A percentile compares a stretch with the other conserved stretches of the same genome.
Conservation (phyloP, 2,113 vertebrate genomes). For the Mugil cephalus region DNA sequence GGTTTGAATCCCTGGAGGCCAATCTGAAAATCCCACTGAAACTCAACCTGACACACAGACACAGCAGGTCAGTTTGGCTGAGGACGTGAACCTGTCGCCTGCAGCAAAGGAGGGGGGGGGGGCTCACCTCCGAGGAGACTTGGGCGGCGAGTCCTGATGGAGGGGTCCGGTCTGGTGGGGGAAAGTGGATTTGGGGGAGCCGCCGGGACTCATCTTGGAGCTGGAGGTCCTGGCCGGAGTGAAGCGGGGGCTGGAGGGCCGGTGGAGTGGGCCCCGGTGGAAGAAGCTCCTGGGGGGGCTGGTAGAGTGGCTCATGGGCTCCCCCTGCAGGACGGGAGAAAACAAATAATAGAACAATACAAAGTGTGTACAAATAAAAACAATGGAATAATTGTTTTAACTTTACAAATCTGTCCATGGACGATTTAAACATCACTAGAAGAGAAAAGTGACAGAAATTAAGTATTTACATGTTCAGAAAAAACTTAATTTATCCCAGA, state of each 20-base stretch:
- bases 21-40: conserved; percentile 95
- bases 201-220: conserved; percentile 84
- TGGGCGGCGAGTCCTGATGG: conserved; percentile 86
- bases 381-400: neutral
- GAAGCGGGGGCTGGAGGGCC: conserved; percentile 89
- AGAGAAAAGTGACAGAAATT: too few species aligned
- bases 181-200: conserved; percentile 90
- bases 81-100: too few species aligned
- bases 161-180: conserved; percentile 81
- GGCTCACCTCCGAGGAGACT: conserved; percentile 85
- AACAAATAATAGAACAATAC: neutral
- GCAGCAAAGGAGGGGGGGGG: neutral
- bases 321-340: conserved; percentile 80
- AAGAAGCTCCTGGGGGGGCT: conserved; percentile 91
- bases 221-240: conserved; percentile 86
- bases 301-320: conserved; percentile 73
- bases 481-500: too few species aligned
- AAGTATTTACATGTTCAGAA: too few species aligned
- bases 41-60: conserved; percentile 84
- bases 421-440: too few species aligned
- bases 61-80: too few species aligned
- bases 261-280: conserved; percentile 86
- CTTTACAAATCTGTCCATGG: too few species aligned
- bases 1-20: conserved; percentile 89
- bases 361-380: too few species aligned